Evolutionary conservation across 2,888 invertebrate species (phyloP).

Genomic region (Macrosiphum euphorbiae): DNA sequence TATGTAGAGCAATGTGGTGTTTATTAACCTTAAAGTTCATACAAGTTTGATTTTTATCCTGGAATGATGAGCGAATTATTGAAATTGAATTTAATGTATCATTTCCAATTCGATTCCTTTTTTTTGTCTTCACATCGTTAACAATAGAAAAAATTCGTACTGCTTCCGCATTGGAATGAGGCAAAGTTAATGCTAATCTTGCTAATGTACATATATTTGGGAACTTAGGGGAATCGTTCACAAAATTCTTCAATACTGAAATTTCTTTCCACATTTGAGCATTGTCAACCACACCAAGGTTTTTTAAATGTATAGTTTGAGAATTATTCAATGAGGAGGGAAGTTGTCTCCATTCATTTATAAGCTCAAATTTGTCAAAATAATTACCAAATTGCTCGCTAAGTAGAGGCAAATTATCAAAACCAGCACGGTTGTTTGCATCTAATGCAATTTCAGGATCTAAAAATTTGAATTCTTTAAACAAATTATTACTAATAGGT

Average conservation of each 20-base stretch:
- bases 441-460: not conserved
- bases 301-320: not conserved
- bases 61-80: not conserved
- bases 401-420: not conserved
- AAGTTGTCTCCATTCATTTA: not conserved
- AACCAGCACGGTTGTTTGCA: not conserved
- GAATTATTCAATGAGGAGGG: not conserved
- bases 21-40: not conserved
- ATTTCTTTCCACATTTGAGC: not conserved
- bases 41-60: not conserved
- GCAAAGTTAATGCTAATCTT: not conserved
- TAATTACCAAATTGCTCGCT: not conserved
- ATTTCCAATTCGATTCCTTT: not conserved
- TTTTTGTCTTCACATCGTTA: constrained; percentile 10
- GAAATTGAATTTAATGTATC: not conserved
- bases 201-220: not conserved
- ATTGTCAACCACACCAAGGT: not conserved
- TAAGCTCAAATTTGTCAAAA: not conserved
- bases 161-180: not conserved
- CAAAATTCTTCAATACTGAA: not conserved
- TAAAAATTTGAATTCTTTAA: not conserved
- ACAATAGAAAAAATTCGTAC: not conserved
- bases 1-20: too few species aligned
- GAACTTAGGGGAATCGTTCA: not conserved
- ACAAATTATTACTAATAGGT: not conserved